Evolutionary conservation across 2,888 invertebrate genomes (phyloP).

Genomic region (Lymantria dispar): DNA sequence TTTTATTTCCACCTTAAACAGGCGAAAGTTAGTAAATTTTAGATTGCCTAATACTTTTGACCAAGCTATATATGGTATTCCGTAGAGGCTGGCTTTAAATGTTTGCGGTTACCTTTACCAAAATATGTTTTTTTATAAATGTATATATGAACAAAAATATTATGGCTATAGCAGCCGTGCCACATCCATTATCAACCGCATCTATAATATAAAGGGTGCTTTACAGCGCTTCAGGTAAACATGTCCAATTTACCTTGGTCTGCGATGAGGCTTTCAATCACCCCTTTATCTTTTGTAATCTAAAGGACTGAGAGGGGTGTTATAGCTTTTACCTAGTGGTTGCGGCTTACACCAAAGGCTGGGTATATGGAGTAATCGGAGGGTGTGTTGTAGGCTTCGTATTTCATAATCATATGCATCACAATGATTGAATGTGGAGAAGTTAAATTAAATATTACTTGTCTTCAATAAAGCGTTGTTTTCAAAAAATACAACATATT

Average conservation of each 20-base stretch:
- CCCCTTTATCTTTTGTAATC: constrained; percentile 59
- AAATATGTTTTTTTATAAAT: too few species aligned
- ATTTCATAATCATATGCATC: constrained; percentile 56
- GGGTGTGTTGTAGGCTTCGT: constrained; percentile 51
- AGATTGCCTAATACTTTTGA: too few species aligned
- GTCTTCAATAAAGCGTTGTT: too few species aligned
- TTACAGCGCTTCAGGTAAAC: constrained; percentile 65
- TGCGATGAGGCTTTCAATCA: constrained; percentile 54
- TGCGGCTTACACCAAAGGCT: constrained; percentile 44
- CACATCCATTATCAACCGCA: constrained; percentile 35
- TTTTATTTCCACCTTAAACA: too few species aligned
- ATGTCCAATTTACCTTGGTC: constrained; percentile 53
- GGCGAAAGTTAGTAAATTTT: too few species aligned
- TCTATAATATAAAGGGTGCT: constrained; percentile 47
- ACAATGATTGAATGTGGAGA: constrained; percentile 42
- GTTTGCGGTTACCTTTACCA: too few species aligned
- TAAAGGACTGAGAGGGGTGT: constrained; percentile 41
- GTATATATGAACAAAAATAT: background rate
- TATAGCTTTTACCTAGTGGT: constrained; percentile 41
- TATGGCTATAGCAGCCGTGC: constrained; percentile 3
- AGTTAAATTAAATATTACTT: background rate
- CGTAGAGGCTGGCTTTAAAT: too few species aligned
- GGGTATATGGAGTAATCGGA: constrained; percentile 42
- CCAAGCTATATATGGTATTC: too few species aligned
- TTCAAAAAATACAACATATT: too few species aligned